A percentile compares a stretch with the other conserved stretches of the same genome.
These are phyloP conservation scores for Tridacna gigas DNA, from an alignment of 2,888 invertebrate species.

Conservation along the genomic window DNA sequence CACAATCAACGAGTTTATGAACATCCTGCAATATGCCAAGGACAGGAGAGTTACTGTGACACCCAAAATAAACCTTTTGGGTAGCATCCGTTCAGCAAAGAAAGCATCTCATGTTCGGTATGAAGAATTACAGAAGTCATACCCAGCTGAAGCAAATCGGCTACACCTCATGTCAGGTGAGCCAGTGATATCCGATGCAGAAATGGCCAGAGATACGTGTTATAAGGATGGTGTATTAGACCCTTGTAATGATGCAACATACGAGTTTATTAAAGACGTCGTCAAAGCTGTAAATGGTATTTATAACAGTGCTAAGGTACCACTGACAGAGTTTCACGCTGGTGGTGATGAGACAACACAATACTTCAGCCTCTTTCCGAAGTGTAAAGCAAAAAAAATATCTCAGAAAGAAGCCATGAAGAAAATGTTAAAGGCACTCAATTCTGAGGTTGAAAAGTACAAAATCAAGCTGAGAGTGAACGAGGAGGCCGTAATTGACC, in stretches of 20 bases:
- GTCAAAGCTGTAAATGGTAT: conserved; percentile 4
- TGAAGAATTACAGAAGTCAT: not conserved
- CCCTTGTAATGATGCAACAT: conserved; percentile 48
- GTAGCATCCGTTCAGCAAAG: conserved; percentile 47
- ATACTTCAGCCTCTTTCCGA: conserved; percentile 28
- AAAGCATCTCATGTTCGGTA: conserved; percentile 30
- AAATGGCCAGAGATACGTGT: conserved; percentile 16
- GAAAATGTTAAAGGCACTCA: conserved; percentile 12
- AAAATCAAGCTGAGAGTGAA: conserved; percentile 28
- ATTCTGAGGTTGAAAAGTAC: not conserved
- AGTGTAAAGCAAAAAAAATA: conserved; percentile 15
- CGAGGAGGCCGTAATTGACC: conserved; percentile 48
- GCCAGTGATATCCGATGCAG: not conserved
- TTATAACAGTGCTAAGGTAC: conserved; percentile 7
- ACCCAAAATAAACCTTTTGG: conserved; percentile 52
- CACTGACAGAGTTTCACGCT: conserved; percentile 33
- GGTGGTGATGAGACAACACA: conserved; percentile 54
- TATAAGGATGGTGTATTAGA: conserved; percentile 45
- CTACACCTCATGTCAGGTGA: conserved; percentile 13
- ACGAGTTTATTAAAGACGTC: conserved; percentile 31
- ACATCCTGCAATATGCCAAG: conserved; percentile 31
- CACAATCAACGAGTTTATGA: conserved; percentile 33
- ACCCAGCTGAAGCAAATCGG: conserved; percentile 18
- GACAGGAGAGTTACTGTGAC: conserved; percentile 25
- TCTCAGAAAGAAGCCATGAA: not conserved